phyloP scores from a whole-genome alignment of 30 jellyfish, hydroid and myxozoan species.

The Haliclystus octoradiatus region DNA sequence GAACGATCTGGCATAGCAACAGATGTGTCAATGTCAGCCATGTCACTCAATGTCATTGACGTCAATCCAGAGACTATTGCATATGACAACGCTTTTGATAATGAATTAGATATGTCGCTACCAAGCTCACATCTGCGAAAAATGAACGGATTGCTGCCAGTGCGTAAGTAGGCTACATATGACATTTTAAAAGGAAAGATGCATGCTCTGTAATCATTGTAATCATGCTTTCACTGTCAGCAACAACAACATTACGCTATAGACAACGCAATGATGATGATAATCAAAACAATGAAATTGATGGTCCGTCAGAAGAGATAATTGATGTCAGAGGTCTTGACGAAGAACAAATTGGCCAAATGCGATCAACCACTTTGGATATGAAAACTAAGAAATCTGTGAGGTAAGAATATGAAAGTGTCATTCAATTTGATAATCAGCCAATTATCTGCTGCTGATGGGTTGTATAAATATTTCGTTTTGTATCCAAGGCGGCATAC shows the following conservation, averaged over 20 bases:
- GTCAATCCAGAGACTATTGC: no score
- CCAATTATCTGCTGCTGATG: not conserved
- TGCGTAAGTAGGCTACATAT: not conserved
- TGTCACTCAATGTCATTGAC: no score
- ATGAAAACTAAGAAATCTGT: not conserved
- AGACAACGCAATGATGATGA: not conserved
- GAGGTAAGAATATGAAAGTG: not conserved
- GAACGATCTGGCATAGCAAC: no score
- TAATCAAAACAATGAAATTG: not conserved
- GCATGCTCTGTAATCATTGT: not conserved
- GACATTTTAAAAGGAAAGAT: no score
- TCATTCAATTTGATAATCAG: not conserved
- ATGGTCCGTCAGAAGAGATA: not conserved
- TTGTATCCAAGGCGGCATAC: not conserved
- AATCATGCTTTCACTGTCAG: not conserved
- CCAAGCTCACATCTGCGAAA: not conserved
- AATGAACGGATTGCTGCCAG: not conserved
- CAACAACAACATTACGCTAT: not conserved
- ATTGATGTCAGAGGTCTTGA: not conserved
- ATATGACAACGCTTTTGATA: not conserved
- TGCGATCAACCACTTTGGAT: not conserved
- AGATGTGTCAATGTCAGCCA: no score
- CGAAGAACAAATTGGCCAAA: not conserved
- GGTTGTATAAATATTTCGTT: not conserved
- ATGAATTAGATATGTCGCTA: not conserved